Percentiles rank a stretch among this genome's conserved stretches.
Conservation (phyloP, 2,113 vertebrate species). For the Ceyx melanurus region DNA sequence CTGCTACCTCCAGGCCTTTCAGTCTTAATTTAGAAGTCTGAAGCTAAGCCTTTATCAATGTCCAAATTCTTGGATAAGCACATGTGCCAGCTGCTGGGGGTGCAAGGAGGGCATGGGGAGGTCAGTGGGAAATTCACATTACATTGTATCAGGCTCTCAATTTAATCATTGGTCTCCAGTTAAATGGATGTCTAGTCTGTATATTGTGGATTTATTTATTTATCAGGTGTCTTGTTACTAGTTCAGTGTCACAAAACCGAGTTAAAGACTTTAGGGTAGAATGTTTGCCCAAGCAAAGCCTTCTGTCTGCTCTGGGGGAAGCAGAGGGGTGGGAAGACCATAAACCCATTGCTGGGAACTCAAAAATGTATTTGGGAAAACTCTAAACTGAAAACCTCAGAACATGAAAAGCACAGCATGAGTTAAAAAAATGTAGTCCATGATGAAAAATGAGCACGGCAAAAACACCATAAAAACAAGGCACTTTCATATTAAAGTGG, state of each 20-base stretch:
- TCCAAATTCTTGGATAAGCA: constrained; percentile 37
- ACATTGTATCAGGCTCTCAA: not conserved
- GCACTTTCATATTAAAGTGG: not conserved
- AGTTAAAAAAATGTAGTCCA: not conserved
- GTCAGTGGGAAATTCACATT: constrained; percentile 15
- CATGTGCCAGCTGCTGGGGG: not conserved
- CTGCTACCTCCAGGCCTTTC: constrained; percentile 6
- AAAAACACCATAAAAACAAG: not conserved
- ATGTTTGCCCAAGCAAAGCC: not conserved
- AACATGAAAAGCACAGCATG: not conserved
- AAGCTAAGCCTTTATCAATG: constrained; percentile 37
- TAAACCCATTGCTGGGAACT: not conserved
- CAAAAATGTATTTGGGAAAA: not conserved
- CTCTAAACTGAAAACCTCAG: not conserved
- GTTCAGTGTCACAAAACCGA: not conserved
- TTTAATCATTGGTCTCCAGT: not conserved
- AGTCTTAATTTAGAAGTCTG: constrained; percentile 46
- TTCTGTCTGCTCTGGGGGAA: not conserved
- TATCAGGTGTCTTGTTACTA: not conserved
- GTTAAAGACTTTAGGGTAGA: not conserved
- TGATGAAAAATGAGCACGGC: not conserved
- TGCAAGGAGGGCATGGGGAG: not conserved
- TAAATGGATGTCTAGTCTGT: not conserved
- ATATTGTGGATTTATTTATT: not conserved
- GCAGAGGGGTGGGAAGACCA: not conserved